Evolutionary conservation across 2,888 invertebrate species (phyloP).

Genomic region (Fragum whitleyi): DNA sequence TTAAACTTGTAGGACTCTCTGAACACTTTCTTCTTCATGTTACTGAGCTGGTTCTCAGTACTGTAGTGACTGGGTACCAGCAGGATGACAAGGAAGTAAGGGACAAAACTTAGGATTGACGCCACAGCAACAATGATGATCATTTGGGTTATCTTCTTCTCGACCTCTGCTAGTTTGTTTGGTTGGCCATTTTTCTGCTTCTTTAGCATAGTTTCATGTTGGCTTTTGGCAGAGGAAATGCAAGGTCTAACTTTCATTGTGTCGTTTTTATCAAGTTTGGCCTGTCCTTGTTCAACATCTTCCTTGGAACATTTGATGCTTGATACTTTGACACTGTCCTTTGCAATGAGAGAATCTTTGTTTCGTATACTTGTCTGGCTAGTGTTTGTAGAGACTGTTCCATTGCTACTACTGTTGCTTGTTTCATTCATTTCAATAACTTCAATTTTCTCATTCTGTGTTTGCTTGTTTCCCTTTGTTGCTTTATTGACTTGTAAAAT

Average conservation of each 20-base stretch:
- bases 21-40: slow-evolving; percentile 27
- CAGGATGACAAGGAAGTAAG: slow-evolving; percentile 12
- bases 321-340: neutral
- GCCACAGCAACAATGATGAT: slow-evolving; percentile 5
- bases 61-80: slow-evolving; percentile 19
- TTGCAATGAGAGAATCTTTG: neutral
- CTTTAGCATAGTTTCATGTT: neutral
- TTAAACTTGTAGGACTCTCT: slow-evolving; percentile 21
- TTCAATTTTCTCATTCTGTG: neutral
- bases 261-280: neutral
- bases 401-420: slow-evolving; percentile 13
- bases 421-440: slow-evolving; percentile 18
- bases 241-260: neutral
- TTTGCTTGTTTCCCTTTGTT: neutral
- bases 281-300: neutral
- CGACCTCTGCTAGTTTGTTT: slow-evolving; percentile 12
- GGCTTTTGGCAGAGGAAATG: neutral
- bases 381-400: neutral
- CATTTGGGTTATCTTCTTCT: slow-evolving; percentile 15
- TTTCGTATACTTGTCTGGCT: neutral
- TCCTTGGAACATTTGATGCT: neutral
- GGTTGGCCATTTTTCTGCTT: neutral
- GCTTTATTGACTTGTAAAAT: slow-evolving; percentile 10
- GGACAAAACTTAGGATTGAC: slow-evolving; percentile 21
- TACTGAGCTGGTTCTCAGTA: slow-evolving; percentile 19